Conservation (phyloP, 2,113 vertebrate genomes). For the Craseonycteris thonglongyai region DNA sequence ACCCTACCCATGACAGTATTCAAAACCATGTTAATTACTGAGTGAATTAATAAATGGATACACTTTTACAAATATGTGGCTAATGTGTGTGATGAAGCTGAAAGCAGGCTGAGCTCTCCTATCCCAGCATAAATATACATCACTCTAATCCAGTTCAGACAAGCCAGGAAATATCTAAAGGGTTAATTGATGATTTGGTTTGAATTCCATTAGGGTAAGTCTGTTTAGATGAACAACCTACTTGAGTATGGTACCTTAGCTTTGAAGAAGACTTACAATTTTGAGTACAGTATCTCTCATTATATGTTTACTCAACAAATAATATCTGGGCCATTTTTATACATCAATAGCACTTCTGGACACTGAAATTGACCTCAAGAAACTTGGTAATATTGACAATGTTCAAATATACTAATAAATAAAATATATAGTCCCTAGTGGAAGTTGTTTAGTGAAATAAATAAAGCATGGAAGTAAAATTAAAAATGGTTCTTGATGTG, state of each 20-base stretch:
- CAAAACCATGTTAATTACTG: background rate
- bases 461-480: background rate
- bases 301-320: background rate
- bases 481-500: background rate
- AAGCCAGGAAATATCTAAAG: background rate
- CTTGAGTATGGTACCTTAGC: background rate
- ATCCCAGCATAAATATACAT: background rate
- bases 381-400: background rate
- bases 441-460: background rate
- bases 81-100: background rate
- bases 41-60: background rate
- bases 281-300: background rate
- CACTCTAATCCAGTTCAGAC: background rate
- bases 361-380: background rate
- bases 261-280: background rate
- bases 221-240: background rate
- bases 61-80: background rate
- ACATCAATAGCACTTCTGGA: background rate
- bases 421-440: background rate
- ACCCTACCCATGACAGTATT: background rate
- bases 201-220: background rate
- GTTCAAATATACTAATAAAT: background rate
- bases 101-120: background rate
- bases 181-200: background rate
- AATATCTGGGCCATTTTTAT: background rate